Evolutionary conservation across 23 tunicate species (phyloP).

Genomic region (Trididemnum miniatum): DNA sequence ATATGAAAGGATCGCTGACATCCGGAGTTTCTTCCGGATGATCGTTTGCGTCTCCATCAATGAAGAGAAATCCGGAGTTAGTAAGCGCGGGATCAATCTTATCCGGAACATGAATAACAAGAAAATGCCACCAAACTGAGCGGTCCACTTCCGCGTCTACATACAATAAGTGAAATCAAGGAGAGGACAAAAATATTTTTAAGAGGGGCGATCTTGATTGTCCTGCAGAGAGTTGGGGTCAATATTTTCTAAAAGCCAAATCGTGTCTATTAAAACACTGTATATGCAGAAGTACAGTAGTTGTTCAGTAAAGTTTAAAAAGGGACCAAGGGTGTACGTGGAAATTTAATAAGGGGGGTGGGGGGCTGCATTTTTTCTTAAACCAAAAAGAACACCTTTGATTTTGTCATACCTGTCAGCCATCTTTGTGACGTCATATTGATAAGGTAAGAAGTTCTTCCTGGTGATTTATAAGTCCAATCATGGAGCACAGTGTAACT

Average conservation of each 20-base stretch:
- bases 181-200: too few species aligned
- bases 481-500: conserved; percentile 57
- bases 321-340: too few species aligned
- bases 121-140: conserved; percentile 88
- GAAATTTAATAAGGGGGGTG: too few species aligned
- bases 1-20: conserved; percentile 56
- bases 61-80: conserved; percentile 66
- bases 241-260: too few species aligned
- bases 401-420: conserved; percentile 80
- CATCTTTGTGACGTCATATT: conserved; percentile 97
- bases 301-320: too few species aligned
- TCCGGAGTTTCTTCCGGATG: conserved; percentile 51
- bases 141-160: conserved; percentile 69
- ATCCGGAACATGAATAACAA: conserved; percentile 81
- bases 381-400: background rate
- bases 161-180: too few species aligned
- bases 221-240: too few species aligned
- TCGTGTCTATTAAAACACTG: too few species aligned
- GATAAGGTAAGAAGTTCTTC: conserved; percentile 67
- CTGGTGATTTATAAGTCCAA: conserved; percentile 74
- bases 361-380: too few species aligned
- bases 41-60: conserved; percentile 83
- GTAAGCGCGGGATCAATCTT: conserved; percentile 69
- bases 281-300: too few species aligned
- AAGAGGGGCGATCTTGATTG: too few species aligned